These are phyloP conservation scores for Micropoecilia bifurca DNA, from an alignment of 2,797 vertebrate genomes.

Conservation along the genomic window DNA sequence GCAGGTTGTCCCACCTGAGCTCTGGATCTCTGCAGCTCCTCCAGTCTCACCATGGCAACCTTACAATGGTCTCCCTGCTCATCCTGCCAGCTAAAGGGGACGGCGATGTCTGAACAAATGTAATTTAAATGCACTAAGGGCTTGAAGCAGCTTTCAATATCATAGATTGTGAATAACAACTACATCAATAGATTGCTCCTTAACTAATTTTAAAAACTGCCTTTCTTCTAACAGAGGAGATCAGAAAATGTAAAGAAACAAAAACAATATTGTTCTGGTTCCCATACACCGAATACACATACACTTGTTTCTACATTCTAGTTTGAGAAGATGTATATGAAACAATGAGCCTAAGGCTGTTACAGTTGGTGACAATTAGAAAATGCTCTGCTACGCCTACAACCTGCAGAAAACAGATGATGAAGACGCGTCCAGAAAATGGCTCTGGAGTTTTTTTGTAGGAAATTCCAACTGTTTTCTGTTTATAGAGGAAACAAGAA, in stretches of 20 bases:
- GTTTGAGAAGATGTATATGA: background rate
- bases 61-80: background rate
- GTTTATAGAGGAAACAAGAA: conserved; percentile 14
- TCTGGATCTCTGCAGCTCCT: background rate
- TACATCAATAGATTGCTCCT: background rate
- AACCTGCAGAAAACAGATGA: background rate
- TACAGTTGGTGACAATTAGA: background rate
- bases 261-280: background rate
- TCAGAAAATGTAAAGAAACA: background rate
- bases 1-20: background rate
- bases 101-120: background rate
- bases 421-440: background rate
- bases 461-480: conserved; percentile 5
- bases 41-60: background rate
- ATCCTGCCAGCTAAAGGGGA: background rate
- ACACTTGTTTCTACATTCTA: background rate
- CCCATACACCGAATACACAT: background rate
- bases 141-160: background rate
- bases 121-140: background rate
- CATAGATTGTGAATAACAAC: background rate
- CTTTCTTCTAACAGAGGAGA: background rate
- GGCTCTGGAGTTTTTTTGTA: background rate
- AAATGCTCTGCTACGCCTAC: background rate
- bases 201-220: background rate
- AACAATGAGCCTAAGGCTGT: background rate